These are phyloP conservation scores for Lordiphosa andalusiaca DNA, from an alignment of 2,888 invertebrate genomes.

Conservation along the genomic window DNA sequence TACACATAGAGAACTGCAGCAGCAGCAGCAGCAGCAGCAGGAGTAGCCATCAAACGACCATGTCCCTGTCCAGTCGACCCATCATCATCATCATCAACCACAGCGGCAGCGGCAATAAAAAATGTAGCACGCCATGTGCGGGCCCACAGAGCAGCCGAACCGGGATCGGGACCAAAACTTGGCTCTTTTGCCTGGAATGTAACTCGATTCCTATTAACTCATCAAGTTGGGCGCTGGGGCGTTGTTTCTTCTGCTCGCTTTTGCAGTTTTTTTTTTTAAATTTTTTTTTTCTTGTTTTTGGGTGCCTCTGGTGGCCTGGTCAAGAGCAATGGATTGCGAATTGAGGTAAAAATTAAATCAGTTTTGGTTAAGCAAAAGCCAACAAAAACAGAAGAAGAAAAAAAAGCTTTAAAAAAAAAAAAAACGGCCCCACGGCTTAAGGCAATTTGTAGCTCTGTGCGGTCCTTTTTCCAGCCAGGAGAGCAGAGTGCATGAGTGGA, in stretches of 20 bases:
- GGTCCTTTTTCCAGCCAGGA: slow-evolving; percentile 54
- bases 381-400: slow-evolving; percentile 16
- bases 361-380: slow-evolving; percentile 64
- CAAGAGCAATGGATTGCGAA: slow-evolving; percentile 52
- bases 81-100: slow-evolving; percentile 34
- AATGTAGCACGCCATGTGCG: slow-evolving; percentile 64
- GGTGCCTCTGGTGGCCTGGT: slow-evolving; percentile 38
- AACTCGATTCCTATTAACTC: slow-evolving; percentile 80
- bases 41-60: slow-evolving; percentile 54
- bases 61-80: slow-evolving; percentile 63
- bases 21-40: slow-evolving; percentile 18
- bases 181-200: slow-evolving; percentile 71
- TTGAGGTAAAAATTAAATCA: slow-evolving; percentile 65
- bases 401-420: slow-evolving; percentile 14
- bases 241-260: slow-evolving; percentile 30
- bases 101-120: slow-evolving; percentile 56
- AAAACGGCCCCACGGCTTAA: slow-evolving; percentile 47
- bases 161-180: slow-evolving; percentile 16
- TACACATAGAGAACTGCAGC: slow-evolving; percentile 15
- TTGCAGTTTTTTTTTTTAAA: slow-evolving; percentile 5
- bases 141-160: slow-evolving; percentile 26
- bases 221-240: slow-evolving; percentile 74
- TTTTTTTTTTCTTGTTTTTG: slow-evolving; percentile 32
- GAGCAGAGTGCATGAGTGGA: slow-evolving; percentile 9
- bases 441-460: slow-evolving; percentile 76